Evolutionary conservation across 1,140 invertebrate genomes (phyloP), one percentile per base, ranked within the genome.

Genomic region (Linepithema humile): DNA sequence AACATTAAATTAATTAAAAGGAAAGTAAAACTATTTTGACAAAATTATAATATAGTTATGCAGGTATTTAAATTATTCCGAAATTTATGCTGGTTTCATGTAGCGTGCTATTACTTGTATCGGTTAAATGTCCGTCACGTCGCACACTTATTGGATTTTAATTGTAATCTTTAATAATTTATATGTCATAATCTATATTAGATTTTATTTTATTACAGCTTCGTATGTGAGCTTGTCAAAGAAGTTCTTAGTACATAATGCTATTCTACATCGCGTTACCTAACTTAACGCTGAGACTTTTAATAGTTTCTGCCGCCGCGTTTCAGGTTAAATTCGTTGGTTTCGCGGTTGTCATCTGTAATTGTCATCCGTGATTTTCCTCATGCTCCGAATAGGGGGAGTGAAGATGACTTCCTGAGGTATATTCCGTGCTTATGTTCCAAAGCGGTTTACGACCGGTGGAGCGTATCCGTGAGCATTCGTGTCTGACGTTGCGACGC

Each of bases 341-440:
- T 69, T 55, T 43, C 26, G 15, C 43, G 43, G 1, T 2, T 57
- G n/a, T 69, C 48, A 29, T 67, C 62, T 80, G 75, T 43, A 69
- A 80, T 80, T 80, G 75, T 80, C 75, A 80, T 80, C 17, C 45
- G 75, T 17, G 60, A 80, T 69, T 67, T 20, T 35, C 50, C 9
- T 12, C 62, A 26, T 29, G 45, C 23, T 38, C 32, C 74, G 20
- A 78, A 65, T 53, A 53, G 62, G 48, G 62, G 48, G 23, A 69
- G 35, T 55, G 75, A 69, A 80, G 75, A 80, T 80, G 64, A 80
- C 75, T 80, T 80, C 75, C 75, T 80, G 75, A 80, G 48, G 48
- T 77, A 29, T 38, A 77, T 48, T 69, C 35, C 75, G 62, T 23
- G 64, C 35, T 80, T 69, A 69, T 80, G 65, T 55, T 69, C 48